phyloP scores from a whole-genome alignment of 2,113 vertebrate genomes.

The Benitochromis conjunctus region DNA sequence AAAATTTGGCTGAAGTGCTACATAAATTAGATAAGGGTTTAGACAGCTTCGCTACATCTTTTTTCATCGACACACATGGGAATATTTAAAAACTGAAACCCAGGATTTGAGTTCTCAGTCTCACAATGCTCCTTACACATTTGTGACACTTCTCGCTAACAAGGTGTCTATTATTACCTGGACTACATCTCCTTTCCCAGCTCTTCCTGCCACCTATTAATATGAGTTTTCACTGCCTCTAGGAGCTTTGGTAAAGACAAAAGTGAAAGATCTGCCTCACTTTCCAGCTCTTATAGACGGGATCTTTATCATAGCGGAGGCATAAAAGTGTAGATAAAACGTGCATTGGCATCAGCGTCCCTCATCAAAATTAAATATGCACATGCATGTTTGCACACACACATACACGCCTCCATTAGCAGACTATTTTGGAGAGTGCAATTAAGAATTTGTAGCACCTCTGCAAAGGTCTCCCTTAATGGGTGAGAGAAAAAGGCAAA shows the following conservation, averaged over 20 bases:
- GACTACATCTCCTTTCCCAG: not conserved
- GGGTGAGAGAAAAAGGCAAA: constrained; percentile 20
- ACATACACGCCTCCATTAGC: not conserved
- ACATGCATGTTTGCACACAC: not conserved
- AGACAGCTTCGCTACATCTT: constrained; percentile 22
- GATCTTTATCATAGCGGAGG: not conserved
- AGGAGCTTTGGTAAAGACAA: constrained; percentile 14
- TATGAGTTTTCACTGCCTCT: constrained; percentile 25
- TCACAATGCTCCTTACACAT: constrained; percentile 35
- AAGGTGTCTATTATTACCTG: constrained; percentile 62
- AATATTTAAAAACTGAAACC: constrained; percentile 18
- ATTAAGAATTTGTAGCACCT: constrained; percentile 44
- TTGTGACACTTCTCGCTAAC: constrained; percentile 59
- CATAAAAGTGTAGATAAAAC: constrained; percentile 2
- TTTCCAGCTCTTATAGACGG: constrained; percentile 3
- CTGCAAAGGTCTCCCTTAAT: constrained; percentile 53
- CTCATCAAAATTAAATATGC: not conserved
- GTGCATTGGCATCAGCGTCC: not conserved
- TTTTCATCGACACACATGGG: constrained; percentile 21
- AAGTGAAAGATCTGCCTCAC: not conserved
- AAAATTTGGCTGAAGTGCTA: constrained; percentile 17
- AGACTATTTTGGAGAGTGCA: constrained; percentile 16
- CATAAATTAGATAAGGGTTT: constrained; percentile 41
- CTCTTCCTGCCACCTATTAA: constrained; percentile 8
- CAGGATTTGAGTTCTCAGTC: not conserved